Percentiles rank a stretch among this genome's conserved stretches.
phyloP scores from a whole-genome alignment of 2,113 vertebrate genomes.

The Epinephelus fuscoguttatus region DNA sequence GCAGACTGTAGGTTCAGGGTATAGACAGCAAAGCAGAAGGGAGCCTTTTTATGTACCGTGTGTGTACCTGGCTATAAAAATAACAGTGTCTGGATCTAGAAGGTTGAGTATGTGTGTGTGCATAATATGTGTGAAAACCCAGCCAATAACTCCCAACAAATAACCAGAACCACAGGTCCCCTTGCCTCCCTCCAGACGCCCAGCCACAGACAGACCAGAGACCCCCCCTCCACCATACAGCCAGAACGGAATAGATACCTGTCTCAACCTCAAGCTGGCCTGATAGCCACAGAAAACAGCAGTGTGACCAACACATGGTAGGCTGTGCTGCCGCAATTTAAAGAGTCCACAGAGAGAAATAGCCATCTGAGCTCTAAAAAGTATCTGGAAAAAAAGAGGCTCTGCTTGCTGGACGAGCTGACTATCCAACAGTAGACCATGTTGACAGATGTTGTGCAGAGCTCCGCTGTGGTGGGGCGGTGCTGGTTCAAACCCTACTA shows the following conservation, averaged over 20 bases:
- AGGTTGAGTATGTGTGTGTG: slow-evolving; percentile 10
- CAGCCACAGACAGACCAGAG: slow-evolving; percentile 51
- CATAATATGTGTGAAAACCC: slow-evolving; percentile 7
- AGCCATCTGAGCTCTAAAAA: slow-evolving; percentile 35
- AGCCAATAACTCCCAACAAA: slow-evolving; percentile 35
- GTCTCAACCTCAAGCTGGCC: slow-evolving; percentile 38
- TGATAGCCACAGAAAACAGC: slow-evolving; percentile 47
- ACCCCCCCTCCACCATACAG: neutral
- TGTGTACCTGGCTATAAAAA: slow-evolving; percentile 18
- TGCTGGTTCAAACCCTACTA: slow-evolving; percentile 48
- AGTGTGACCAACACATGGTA: slow-evolving; percentile 11
- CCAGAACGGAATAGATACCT: slow-evolving; percentile 51
- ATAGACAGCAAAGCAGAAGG: neutral
- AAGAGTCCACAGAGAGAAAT: slow-evolving; percentile 44
- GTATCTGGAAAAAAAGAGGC: neutral
- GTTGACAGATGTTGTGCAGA: slow-evolving; percentile 67
- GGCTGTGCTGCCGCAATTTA: slow-evolving; percentile 5
- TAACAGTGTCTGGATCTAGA: slow-evolving; percentile 27
- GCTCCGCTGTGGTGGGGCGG: slow-evolving; percentile 54
- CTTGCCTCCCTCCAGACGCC: slow-evolving; percentile 31
- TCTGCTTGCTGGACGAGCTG: neutral
- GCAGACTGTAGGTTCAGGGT: neutral
- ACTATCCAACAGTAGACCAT: slow-evolving; percentile 22
- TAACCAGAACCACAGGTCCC: slow-evolving; percentile 47
- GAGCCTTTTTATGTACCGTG: slow-evolving; percentile 6